Evolutionary conservation across 2,113 vertebrate species (phyloP).

Genomic region (Eira barbara): DNA sequence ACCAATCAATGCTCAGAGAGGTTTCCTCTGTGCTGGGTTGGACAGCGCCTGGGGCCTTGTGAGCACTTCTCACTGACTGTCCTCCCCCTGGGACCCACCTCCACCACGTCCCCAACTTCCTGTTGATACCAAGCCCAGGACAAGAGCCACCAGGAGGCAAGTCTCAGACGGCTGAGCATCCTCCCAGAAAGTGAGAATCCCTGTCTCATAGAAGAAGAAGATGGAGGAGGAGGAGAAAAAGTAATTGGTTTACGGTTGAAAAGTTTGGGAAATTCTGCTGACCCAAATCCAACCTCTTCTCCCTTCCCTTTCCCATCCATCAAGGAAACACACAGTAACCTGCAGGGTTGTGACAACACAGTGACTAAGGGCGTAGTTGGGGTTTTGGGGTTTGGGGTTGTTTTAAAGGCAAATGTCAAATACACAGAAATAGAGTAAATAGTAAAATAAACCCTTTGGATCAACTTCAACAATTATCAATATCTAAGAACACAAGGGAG

Average conservation of each 20-base stretch:
- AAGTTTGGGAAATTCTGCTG: constrained; percentile 27
- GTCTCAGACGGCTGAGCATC: neutral
- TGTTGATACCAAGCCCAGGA: neutral
- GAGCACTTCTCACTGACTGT: accelerated
- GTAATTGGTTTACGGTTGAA: neutral
- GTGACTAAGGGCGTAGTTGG: neutral
- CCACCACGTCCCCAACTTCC: neutral
- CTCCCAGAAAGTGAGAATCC: neutral
- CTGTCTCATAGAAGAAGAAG: neutral
- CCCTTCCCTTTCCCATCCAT: neutral
- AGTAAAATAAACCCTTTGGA: neutral
- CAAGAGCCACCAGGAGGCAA: neutral
- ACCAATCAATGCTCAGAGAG: neutral
- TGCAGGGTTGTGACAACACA: neutral
- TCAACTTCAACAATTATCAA: neutral
- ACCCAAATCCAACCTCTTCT: neutral
- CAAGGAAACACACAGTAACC: neutral
- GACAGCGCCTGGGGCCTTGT: neutral
- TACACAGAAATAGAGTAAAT: neutral
- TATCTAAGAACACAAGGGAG: neutral
- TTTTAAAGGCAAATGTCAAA: neutral
- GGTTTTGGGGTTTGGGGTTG: neutral
- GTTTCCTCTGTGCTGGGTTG: neutral
- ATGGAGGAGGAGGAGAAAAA: neutral
- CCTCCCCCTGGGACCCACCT: neutral